These are phyloP conservation scores for Magallana ariakensis DNA, from an alignment of 1,140 invertebrate species.

Conservation along the genomic window DNA sequence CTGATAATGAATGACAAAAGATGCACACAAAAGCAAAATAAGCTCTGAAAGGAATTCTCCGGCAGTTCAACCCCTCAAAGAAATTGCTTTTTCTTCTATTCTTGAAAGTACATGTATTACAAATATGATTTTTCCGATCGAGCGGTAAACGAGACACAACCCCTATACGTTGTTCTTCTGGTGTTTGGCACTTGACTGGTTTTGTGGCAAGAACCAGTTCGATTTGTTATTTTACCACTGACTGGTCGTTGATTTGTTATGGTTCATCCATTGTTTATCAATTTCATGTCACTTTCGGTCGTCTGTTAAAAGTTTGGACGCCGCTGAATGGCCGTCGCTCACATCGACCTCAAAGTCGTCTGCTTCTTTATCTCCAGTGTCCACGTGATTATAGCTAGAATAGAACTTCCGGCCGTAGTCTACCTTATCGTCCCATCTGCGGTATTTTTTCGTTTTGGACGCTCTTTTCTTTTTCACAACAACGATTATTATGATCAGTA, in stretches of 20 bases:
- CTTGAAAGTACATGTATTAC: too few relatives aligned
- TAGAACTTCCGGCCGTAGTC: conserved; percentile 68
- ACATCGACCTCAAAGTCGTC: conserved; percentile 68
- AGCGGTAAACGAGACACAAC: too few relatives aligned
- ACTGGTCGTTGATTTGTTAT: not conserved
- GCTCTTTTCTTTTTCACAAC: conserved; percentile 48
- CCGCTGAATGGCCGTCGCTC: conserved; percentile 56
- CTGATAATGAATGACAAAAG: too few relatives aligned
- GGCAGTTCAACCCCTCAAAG: too few relatives aligned
- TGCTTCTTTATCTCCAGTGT: conserved; percentile 61
- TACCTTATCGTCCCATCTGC: conserved; percentile 64
- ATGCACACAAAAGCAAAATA: too few relatives aligned
- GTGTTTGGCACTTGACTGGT: not conserved
- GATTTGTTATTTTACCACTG: not conserved
- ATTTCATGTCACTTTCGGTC: not conserved
- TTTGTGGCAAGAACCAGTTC: conserved; percentile 1
- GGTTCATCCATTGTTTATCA: not conserved
- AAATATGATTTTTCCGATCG: too few relatives aligned
- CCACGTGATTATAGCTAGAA: conserved; percentile 57
- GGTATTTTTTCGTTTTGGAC: conserved; percentile 55
- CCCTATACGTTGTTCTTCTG: not conserved
- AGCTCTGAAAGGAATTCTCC: too few relatives aligned
- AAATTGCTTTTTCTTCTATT: too few relatives aligned
- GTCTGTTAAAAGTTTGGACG: conserved; percentile 53
- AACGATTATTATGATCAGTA: conserved; percentile 53